phyloP scores from a whole-genome alignment of 2,797 vertebrate genomes.

The Alauda arvensis region DNA sequence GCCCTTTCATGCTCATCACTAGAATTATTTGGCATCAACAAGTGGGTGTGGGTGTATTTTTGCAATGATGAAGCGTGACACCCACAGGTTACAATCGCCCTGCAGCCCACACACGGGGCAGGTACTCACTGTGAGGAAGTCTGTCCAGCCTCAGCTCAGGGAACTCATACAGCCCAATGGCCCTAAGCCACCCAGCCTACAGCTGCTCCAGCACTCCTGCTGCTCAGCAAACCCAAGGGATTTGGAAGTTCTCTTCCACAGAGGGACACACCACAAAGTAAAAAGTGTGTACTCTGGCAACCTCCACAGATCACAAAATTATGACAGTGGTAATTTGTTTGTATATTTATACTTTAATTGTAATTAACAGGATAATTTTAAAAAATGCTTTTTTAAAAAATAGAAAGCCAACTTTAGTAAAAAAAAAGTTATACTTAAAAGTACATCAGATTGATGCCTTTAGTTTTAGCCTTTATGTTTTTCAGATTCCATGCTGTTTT shows the following conservation, averaged over 20 bases:
- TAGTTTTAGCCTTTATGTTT: too few relatives aligned
- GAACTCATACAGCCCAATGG: neutral
- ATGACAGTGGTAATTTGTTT: neutral
- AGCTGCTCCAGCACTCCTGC: neutral
- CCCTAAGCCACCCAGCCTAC: neutral
- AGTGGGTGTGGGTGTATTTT: slow-evolving; percentile 9
- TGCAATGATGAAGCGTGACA: neutral
- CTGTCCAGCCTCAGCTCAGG: neutral
- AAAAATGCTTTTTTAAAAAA: neutral
- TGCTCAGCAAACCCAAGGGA: neutral
- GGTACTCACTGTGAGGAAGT: neutral
- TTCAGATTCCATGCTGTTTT: too few relatives aligned
- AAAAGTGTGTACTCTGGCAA: neutral
- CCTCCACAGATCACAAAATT: neutral
- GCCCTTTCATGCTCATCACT: neutral
- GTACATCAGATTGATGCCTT: neutral
- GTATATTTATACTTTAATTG: neutral
- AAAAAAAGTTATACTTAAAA: neutral
- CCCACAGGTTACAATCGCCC: neutral
- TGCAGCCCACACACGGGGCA: neutral
- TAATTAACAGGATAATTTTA: neutral
- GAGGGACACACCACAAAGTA: neutral
- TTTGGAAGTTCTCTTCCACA: neutral
- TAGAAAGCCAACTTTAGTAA: neutral
- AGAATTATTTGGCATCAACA: neutral